Evolutionary conservation across 2,113 vertebrate genomes (phyloP), one percentile per base, ranked within the genome.

Genomic region (Anolis sagrei): DNA sequence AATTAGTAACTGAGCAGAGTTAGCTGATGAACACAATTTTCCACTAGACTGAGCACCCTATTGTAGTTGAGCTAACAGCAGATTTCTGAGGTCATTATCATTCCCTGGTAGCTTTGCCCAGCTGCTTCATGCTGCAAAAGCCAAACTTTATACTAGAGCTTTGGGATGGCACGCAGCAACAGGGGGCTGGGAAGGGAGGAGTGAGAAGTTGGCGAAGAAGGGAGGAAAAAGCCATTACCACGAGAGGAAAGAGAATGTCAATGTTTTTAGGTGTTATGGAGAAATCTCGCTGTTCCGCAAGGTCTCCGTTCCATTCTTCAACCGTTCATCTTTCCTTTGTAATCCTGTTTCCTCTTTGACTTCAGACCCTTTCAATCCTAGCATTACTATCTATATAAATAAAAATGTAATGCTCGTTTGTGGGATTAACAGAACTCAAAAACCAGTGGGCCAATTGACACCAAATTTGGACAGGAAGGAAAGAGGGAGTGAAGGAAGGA

Each of bases 11-110:
- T 98, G 98, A 99, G 98, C 98, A 98, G 98, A 98, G 98, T 98
- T 98, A 97, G 98, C 98, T 98, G 98, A 99, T 98, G 98, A 99
- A 99, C 98, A 98, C 98, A 99, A 99, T 99, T 99, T 99, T 99
- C 98, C 98, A 98, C 97, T 98, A 98, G 98, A 98, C 98, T 99
- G 98, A 99, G 97, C 98, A 97, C 98, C 98, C 99, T 98, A 99
- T 99, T 99, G 98, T 99, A 98, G 98, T 98, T 97, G 97, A 98
- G 98, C 97, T 97, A 98, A 97, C 97, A 98, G 98, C 99, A 99
- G 98, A 99, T 99, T 99, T 99, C 98, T 98, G 98, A 99, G 99
- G 99, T 99, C 99, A 99, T 99, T 99, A 99, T 99, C 98, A 99
- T 99, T 99, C 98, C 97, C 98, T 97, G 98, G 98, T 98, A 99